phyloP scores from a whole-genome alignment of 2,888 invertebrate species.

The Proisotoma minuta region DNA sequence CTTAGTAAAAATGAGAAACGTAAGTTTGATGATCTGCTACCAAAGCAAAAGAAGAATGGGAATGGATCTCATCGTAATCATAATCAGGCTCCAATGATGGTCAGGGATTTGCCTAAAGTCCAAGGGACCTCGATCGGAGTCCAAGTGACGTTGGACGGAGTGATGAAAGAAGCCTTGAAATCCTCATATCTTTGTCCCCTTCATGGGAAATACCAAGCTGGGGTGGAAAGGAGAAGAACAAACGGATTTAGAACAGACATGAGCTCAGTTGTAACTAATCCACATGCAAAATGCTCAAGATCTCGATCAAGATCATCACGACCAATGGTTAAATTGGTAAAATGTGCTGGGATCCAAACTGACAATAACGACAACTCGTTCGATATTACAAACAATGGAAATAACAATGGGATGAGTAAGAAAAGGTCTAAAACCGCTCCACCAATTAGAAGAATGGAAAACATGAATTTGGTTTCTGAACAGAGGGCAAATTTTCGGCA shows the following conservation, averaged over 20 bases:
- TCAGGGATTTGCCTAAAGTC: not conserved
- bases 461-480: slow-evolving; percentile 26
- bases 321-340: slow-evolving; percentile 22
- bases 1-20: slow-evolving; percentile 21
- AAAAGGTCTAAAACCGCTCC: slow-evolving; percentile 26
- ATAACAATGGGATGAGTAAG: not conserved
- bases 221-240: slow-evolving; percentile 24
- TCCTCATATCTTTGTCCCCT: slow-evolving; percentile 37
- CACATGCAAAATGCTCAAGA: slow-evolving; percentile 18
- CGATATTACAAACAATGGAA: not conserved
- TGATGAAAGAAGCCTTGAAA: slow-evolving; percentile 24
- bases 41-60: not conserved
- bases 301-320: slow-evolving; percentile 12
- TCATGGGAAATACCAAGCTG: slow-evolving; percentile 27
- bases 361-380: slow-evolving; percentile 5
- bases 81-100: not conserved
- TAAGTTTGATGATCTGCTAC: slow-evolving; percentile 25
- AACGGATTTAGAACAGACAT: slow-evolving; percentile 30
- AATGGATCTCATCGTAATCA: too few species aligned
- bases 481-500: slow-evolving; percentile 32
- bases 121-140: slow-evolving; percentile 23
- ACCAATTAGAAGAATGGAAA: not conserved
- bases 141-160: slow-evolving; percentile 30
- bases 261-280: slow-evolving; percentile 12
- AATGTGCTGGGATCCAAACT: slow-evolving; percentile 28